These are phyloP conservation scores for Okamejei kenojei DNA, from an alignment of 2,797 vertebrate species.

Conservation along the genomic window DNA sequence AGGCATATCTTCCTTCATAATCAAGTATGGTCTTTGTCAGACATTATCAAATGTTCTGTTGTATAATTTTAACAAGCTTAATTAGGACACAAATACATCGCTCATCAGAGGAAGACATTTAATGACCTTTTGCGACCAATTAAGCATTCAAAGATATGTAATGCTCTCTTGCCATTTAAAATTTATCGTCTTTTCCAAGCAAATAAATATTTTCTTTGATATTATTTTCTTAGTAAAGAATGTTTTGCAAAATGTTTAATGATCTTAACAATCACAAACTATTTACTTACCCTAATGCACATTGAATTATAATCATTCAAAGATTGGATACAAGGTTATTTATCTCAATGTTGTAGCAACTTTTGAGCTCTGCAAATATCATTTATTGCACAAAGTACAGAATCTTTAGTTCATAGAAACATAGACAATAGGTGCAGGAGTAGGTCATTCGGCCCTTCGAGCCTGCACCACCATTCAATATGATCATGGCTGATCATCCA, in stretches of 20 bases:
- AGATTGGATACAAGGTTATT: not conserved
- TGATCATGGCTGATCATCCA: too few species aligned
- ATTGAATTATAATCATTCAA: not conserved
- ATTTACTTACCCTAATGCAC: not conserved
- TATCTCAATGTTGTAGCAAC: not conserved
- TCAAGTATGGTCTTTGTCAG: not conserved
- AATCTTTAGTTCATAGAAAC: too few species aligned
- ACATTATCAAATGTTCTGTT: not conserved
- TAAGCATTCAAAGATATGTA: not conserved
- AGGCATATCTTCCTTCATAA: not conserved
- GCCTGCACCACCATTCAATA: too few species aligned
- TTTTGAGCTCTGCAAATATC: not conserved
- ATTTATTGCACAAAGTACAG: not conserved
- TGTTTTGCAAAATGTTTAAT: not conserved
- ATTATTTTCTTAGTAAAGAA: constrained; percentile 16
- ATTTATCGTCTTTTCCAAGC: constrained; percentile 17
- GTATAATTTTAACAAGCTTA: constrained; percentile 10
- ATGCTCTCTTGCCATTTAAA: constrained; percentile 15
- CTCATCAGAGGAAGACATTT: not conserved
- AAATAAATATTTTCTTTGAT: constrained; percentile 34
- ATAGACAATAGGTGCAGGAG: too few species aligned
- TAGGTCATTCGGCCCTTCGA: too few species aligned
- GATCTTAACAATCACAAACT: not conserved
- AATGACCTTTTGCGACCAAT: not conserved
- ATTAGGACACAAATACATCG: not conserved